Conservation (phyloP, 2,888 invertebrate species). For the Drosophila suboccidentalis region DNA sequence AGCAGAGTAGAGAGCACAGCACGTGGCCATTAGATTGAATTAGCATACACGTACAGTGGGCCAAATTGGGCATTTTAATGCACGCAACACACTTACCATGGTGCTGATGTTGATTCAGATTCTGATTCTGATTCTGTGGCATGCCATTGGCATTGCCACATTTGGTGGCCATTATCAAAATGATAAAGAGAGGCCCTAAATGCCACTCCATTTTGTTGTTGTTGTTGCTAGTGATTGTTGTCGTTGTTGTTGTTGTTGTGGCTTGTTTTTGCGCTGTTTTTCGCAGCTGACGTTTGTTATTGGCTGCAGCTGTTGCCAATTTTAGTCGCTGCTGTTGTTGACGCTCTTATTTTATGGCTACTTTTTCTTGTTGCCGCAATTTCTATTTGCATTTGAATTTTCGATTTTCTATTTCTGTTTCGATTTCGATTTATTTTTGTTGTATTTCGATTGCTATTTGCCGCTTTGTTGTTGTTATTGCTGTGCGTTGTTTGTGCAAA, state of each 20-base stretch:
- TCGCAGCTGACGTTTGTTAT: conserved; percentile 63
- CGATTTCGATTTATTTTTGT: conserved; percentile 41
- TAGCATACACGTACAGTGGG: conserved; percentile 41
- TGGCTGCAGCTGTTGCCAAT: conserved; percentile 55
- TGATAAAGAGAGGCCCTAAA: conserved; percentile 74
- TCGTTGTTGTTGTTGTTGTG: conserved; percentile 24
- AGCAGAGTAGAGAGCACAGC: conserved; percentile 14
- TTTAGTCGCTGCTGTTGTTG: conserved; percentile 22
- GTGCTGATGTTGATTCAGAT: conserved; percentile 47
- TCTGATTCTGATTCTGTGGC: conserved; percentile 83
- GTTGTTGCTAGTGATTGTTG: conserved; percentile 17
- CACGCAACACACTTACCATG: conserved; percentile 79
- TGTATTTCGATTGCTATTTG: conserved; percentile 37
- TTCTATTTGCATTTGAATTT: conserved; percentile 71
- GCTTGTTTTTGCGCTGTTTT: conserved; percentile 43
- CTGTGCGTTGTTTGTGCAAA: conserved; percentile 69
- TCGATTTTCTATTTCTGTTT: conserved; percentile 61
- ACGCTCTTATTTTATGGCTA: conserved; percentile 66
- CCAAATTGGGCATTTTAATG: conserved; percentile 42
- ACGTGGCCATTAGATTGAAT: conserved; percentile 63
- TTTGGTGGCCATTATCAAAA: conserved; percentile 81
- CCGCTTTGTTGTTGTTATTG: conserved; percentile 21
- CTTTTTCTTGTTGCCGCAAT: conserved; percentile 62
- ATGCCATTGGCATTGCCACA: conserved; percentile 78
- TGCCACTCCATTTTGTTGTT: conserved; percentile 71